phyloP scores from a whole-genome alignment of 2,888 invertebrate genomes.

The Brachyptera putata region DNA sequence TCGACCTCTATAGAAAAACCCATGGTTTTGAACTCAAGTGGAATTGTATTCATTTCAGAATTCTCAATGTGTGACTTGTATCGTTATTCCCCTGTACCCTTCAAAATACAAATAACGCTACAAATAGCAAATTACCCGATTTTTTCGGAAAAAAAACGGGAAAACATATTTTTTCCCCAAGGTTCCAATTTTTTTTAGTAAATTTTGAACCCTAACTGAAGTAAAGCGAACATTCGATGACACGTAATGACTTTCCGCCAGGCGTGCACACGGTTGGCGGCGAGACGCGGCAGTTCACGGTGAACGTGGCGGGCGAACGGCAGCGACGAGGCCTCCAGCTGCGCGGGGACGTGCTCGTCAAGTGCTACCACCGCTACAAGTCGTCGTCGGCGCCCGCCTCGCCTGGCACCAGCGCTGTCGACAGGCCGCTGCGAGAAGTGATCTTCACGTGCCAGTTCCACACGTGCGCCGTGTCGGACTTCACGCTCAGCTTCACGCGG shows the following conservation, averaged over 20 bases:
- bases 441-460: slow-evolving; percentile 89
- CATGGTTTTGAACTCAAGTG: no score
- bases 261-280: slow-evolving; percentile 68
- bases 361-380: slow-evolving; percentile 73
- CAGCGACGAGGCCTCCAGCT: slow-evolving; percentile 61
- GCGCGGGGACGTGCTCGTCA: slow-evolving; percentile 85
- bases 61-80: no score
- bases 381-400: slow-evolving; percentile 30
- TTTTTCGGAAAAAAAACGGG: no score
- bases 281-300: slow-evolving; percentile 62
- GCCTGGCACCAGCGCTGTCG: slow-evolving; percentile 37
- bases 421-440: slow-evolving; percentile 50
- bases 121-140: no score
- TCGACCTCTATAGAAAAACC: no score
- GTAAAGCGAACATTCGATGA: no score
- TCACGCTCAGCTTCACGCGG: slow-evolving; percentile 78
- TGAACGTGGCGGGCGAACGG: slow-evolving; percentile 62
- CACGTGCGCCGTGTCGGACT: slow-evolving; percentile 85
- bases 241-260: slow-evolving; percentile 83
- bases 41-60: no score
- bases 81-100: no score
- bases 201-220: no score
- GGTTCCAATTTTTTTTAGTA: no score
- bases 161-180: no score
- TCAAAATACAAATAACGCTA: no score